Evolutionary conservation across 2,888 invertebrate genomes (phyloP), one percentile per base, ranked within the genome.

Genomic region (Boloria selene): DNA sequence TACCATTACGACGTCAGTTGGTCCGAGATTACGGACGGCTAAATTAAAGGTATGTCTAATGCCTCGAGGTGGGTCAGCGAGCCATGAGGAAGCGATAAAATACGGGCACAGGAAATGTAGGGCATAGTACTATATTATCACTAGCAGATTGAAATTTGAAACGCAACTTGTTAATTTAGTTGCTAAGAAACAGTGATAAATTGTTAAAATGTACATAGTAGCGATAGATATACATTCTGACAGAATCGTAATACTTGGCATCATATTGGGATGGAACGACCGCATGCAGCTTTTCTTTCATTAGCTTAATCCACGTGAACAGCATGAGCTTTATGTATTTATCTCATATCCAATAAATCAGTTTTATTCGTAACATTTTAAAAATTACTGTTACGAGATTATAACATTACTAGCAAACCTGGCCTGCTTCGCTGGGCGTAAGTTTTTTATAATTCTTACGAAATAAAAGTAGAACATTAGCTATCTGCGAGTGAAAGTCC

Each of bases 21-120:
- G 50, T 18, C 16, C 16, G 44, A 49, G 59, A 47, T 42, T 38
- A 64, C 44, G n/a, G 66, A 66, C 66, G 66, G 60, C 63, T 56
- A 61, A 63, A 69, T 66, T 58, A 52, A 63, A 56, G 64, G 61
- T 59, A 26, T 17, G 51, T 26, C 56, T 58, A 45, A 26, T 58
- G 58, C 58, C 52, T 44, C 16, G 58, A 58, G 64, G 64, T 52
- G 64, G 56, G 63, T 56, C 58, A 51, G 31, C 45, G 51, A 16
- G 31, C 22, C 38, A n/a, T 42, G 63, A 47, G 53, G n/a, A 45
- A 38, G 55, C 42, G 42, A 55, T 47, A 38, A 47, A 62, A 55
- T 55, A 62, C 5, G 42, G 18, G 38, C 22, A 17, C n/a, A 16
- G 45, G 17, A 50, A 31, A 52, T 52, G 52, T 2, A 53, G 49